Evolutionary conservation across 2,797 vertebrate genomes (phyloP).

Genomic region (Myotis vivesi): DNA sequence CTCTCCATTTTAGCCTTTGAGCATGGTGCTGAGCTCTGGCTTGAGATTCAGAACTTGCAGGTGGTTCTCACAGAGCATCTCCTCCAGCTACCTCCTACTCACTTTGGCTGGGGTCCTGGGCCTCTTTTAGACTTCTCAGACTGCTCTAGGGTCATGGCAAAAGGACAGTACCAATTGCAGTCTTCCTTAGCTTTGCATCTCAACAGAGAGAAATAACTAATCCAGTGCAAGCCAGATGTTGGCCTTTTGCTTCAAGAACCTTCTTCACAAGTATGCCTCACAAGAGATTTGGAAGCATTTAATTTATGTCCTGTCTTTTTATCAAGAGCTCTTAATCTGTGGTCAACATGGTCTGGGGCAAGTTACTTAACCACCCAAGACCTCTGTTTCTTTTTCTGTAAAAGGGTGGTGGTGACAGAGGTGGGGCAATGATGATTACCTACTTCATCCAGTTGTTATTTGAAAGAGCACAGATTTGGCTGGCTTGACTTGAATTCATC

Average conservation of each 20-base stretch:
- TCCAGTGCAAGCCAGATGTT: neutral
- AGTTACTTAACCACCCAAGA: neutral
- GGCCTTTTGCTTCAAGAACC: neutral
- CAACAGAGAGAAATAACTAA: neutral
- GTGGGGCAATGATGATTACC: neutral
- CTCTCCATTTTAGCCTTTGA: neutral
- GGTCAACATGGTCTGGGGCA: too few relatives aligned
- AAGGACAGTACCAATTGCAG: neutral
- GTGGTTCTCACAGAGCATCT: neutral
- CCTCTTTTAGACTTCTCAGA: too few relatives aligned
- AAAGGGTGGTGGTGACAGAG: neutral
- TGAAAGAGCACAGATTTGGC: neutral
- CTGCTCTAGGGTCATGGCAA: neutral
- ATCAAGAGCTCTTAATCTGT: neutral
- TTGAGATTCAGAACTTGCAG: neutral
- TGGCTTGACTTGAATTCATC: neutral
- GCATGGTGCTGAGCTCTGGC: accelerated
- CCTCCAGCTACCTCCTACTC: neutral
- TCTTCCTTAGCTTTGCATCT: neutral
- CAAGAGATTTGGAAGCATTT: neutral
- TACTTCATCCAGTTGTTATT: neutral
- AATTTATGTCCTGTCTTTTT: neutral
- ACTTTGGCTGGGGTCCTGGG: neutral
- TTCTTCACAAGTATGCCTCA: neutral
- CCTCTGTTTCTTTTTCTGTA: neutral